phyloP scores from a whole-genome alignment of 2,797 vertebrate genomes.

The Pangasius djambal region DNA sequence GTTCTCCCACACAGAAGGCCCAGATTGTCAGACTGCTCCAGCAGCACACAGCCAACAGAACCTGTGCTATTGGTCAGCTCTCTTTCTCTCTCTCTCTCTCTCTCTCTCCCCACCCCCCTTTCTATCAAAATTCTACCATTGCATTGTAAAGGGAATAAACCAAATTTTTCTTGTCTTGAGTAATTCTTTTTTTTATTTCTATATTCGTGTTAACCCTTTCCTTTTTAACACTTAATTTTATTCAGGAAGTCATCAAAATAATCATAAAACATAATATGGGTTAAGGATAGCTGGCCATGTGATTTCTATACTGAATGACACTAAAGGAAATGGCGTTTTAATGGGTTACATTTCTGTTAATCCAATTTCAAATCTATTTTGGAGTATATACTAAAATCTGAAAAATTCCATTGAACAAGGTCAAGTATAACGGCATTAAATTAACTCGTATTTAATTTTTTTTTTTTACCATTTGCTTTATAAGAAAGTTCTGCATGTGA shows the following conservation, averaged over 20 bases:
- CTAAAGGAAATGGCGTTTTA: background rate
- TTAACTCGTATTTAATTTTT: background rate
- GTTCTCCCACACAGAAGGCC: slow-evolving; percentile 96
- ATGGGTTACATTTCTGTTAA: background rate
- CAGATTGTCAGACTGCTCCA: slow-evolving; percentile 89
- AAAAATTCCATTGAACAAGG: background rate
- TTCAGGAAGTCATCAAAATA: too few relatives aligned
- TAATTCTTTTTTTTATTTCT: background rate
- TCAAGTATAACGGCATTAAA: background rate
- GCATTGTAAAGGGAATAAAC: too few relatives aligned
- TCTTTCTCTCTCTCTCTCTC: slow-evolving; percentile 20
- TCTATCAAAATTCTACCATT: too few relatives aligned
- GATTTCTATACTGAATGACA: background rate
- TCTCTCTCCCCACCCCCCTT: background rate
- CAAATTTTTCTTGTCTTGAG: background rate
- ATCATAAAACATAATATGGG: background rate
- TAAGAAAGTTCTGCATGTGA: background rate
- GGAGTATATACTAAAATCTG: background rate
- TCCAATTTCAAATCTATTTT: background rate
- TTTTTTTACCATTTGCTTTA: background rate
- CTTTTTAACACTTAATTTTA: background rate
- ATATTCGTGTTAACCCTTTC: background rate
- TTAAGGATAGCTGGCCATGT: background rate
- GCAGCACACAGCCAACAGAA: slow-evolving; percentile 88
- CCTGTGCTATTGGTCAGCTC: slow-evolving; percentile 89